These are phyloP conservation scores for Epizoanthus illoricatus DNA, from an alignment of 92 coral and sea anemone genomes.

Conservation along the genomic window DNA sequence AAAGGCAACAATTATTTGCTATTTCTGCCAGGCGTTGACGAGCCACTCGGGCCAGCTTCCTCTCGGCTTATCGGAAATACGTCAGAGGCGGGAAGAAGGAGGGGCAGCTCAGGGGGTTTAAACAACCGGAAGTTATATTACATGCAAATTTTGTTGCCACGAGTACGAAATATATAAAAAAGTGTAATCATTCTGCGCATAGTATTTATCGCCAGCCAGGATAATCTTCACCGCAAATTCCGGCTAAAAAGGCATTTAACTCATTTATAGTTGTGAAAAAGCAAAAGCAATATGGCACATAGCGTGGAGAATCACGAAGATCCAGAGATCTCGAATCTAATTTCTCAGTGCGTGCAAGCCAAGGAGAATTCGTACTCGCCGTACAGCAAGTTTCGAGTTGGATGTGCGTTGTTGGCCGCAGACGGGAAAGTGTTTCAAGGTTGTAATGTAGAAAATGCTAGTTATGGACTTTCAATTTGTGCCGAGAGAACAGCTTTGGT, in stretches of 20 bases:
- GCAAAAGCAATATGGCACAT: slow-evolving; percentile 13
- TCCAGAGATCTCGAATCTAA: slow-evolving; percentile 34
- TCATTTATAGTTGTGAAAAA: slow-evolving; percentile 11
- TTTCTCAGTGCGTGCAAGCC: slow-evolving; percentile 68
- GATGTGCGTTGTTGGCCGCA: slow-evolving; percentile 86
- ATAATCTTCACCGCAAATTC: no score
- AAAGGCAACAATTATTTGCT: no score
- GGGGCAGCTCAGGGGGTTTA: background rate
- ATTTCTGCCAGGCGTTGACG: no score
- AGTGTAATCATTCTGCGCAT: no score
- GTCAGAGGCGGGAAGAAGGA: background rate
- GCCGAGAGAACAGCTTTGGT: slow-evolving; percentile 97
- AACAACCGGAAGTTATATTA: background rate
- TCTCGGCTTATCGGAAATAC: no score
- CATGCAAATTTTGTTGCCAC: slow-evolving; percentile 20
- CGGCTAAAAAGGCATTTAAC: background rate
- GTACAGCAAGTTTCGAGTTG: slow-evolving; percentile 97
- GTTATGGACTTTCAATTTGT: slow-evolving; percentile 83
- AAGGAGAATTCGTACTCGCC: slow-evolving; percentile 87
- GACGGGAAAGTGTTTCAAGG: slow-evolving; percentile 82
- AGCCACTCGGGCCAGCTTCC: no score
- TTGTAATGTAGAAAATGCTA: slow-evolving; percentile 94
- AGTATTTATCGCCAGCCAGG: no score
- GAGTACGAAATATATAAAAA: no score
- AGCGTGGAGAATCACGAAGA: background rate